Evolutionary conservation across 2,888 invertebrate species (phyloP).

Genomic region (Tryphoninae sp.): DNA sequence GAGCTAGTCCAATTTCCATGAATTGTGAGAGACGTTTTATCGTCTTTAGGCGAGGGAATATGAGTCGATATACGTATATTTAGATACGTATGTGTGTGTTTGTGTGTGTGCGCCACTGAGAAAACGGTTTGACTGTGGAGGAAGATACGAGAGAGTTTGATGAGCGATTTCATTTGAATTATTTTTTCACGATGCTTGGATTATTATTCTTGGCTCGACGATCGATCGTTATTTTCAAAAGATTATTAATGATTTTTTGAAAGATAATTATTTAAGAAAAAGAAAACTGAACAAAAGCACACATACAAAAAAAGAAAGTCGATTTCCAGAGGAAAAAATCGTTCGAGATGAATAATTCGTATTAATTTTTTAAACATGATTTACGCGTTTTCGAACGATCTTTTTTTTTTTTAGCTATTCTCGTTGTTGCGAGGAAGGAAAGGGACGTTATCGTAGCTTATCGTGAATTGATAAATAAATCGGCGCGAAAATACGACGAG

Average conservation of each 20-base stretch:
- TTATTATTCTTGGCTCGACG: neutral
- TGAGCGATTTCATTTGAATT: neutral
- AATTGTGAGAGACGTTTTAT: slow-evolving; percentile 24
- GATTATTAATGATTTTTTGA: neutral
- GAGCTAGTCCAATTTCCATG: slow-evolving; percentile 43
- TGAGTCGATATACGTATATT: neutral
- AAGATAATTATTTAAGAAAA: no score
- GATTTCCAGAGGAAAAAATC: neutral
- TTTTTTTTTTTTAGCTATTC: neutral
- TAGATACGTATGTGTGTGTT: neutral
- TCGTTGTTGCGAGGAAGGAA: neutral
- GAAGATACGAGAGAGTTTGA: neutral
- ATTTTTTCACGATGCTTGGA: neutral
- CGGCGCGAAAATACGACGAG: neutral
- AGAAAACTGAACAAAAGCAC: no score
- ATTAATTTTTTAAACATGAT: neutral
- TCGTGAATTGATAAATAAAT: neutral
- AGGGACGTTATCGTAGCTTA: neutral
- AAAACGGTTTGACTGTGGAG: no score
- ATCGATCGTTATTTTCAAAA: neutral
- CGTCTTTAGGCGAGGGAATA: neutral
- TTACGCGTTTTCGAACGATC: neutral
- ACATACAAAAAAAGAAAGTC: no score
- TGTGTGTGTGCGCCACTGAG: no score
- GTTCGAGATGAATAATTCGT: neutral